These are phyloP conservation scores for Aurelia sp. DNA, from an alignment of 30 jellyfish, hydroid and myxozoan species.

Conservation along the genomic window DNA sequence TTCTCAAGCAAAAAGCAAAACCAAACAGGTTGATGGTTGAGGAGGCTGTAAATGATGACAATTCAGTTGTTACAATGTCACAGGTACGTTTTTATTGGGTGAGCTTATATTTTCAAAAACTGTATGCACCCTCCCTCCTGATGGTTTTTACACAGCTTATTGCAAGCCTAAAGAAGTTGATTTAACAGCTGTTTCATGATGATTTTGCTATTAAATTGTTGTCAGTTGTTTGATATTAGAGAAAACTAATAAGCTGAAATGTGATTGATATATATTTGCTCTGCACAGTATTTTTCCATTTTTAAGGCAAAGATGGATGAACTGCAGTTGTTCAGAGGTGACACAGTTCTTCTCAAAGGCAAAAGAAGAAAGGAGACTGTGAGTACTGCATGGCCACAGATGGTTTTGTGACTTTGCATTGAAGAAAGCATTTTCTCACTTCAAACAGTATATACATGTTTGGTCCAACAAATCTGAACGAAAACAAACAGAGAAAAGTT, in stretches of 20 bases:
- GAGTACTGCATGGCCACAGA: neutral
- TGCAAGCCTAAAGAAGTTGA: neutral
- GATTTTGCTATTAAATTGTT: neutral
- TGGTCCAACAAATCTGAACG: too few species aligned
- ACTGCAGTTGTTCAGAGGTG: constrained; percentile 97
- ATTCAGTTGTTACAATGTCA: constrained; percentile 97
- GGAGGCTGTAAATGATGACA: constrained; percentile 98
- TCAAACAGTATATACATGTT: too few species aligned
- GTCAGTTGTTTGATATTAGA: too few species aligned
- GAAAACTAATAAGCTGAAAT: too few species aligned
- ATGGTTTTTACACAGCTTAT: neutral
- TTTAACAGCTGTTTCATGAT: neutral
- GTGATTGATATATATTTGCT: too few species aligned
- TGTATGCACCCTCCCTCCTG: too few species aligned
- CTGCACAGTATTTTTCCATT: neutral
- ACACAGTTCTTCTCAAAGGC: constrained; percentile 97
- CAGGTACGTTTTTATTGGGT: constrained; percentile 61
- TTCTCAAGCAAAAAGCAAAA: constrained; percentile 90
- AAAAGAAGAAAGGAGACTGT: constrained; percentile 94
- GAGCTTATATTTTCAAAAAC: too few species aligned
- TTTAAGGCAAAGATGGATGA: constrained; percentile 98
- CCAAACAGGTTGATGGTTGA: constrained; percentile 98
- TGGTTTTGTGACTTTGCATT: too few species aligned
- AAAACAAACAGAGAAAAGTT: too few species aligned
- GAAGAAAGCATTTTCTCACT: too few species aligned